Base-by-base conservation (phyloP, 2,113 vertebrate species). In the Nothoprocta perdicaria region DNA sequence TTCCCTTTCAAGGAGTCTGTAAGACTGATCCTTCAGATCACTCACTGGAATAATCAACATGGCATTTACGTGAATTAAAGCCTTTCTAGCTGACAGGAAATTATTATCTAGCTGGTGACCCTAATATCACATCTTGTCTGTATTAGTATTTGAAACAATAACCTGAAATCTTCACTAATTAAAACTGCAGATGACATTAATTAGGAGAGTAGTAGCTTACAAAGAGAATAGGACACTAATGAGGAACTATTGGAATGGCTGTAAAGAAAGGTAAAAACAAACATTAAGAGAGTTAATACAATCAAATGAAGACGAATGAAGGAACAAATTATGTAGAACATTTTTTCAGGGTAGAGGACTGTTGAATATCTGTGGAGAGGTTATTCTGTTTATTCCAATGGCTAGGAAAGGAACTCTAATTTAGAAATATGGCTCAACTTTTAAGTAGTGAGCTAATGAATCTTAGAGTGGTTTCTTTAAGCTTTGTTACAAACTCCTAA, bases 341-440 rank as follows among this genome's bases (percentile, higher is more conserved):
- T 8, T 23, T 4, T 15, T 41, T 87, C 24, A 0, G 8, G 6
- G 3, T 3, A 18, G 18, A 6, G 22, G 29, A 31, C 29, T 29
- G 29, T n/a, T 46, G 27, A 67, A 62, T 79, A 84, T 62, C 38
- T 67, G 24, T 11, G 24, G 58, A 67, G 66, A 65, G 29, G 12
- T 38, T 76, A 46, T 35, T 77, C 40, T 43, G 21, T 33, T 66
- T 14, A 57, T 57, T 73, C 43, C 68, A 27, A 10, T 4, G 40
- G 4, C 52, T 50, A 4, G 22, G 31, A 80, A 73, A 18, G 7
- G 1, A 77, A 38, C 6, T 12, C 58, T 9, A 14, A 10, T 63
- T 63, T 41, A 13, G n/a, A 77, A 61, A 61, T 1, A 4, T 0
- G 1, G 4, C 43, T 31, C 15, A 33, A 2, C 1, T 22, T 85